Evolutionary conservation across 2,113 vertebrate genomes (phyloP).

Genomic region (Falco punctatus): DNA sequence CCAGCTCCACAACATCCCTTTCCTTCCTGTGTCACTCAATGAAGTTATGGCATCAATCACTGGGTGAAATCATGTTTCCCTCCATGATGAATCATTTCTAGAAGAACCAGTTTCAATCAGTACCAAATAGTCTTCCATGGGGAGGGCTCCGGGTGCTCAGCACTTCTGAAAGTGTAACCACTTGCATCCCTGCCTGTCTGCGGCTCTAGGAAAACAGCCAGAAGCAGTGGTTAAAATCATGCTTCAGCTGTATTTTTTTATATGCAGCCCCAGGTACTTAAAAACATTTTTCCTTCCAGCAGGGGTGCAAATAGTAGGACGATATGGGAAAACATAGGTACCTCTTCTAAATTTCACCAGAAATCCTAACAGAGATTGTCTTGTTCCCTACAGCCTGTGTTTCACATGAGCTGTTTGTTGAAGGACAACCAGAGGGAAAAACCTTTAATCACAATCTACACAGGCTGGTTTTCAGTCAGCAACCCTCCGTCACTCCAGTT

Average conservation of each 20-base stretch:
- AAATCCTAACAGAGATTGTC: background rate
- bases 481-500: background rate
- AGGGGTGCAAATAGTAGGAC: background rate
- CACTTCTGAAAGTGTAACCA: background rate
- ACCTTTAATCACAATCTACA: background rate
- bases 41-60: background rate
- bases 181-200: background rate
- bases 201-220: background rate
- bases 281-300: background rate
- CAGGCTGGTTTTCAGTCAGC: background rate
- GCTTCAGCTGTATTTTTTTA: background rate
- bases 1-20: background rate
- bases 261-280: background rate
- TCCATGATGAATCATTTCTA: background rate
- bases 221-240: background rate
- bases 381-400: background rate
- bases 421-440: background rate
- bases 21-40: background rate
- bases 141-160: background rate
- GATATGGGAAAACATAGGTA: background rate
- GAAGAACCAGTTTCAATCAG: background rate
- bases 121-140: background rate
- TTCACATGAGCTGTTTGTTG: background rate
- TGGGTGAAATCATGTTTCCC: background rate
- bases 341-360: background rate